A percentile compares a stretch with the other conserved stretches of the same genome.
Conservation (phyloP, 2,888 invertebrate genomes). For the Hymenopus coronatus region DNA sequence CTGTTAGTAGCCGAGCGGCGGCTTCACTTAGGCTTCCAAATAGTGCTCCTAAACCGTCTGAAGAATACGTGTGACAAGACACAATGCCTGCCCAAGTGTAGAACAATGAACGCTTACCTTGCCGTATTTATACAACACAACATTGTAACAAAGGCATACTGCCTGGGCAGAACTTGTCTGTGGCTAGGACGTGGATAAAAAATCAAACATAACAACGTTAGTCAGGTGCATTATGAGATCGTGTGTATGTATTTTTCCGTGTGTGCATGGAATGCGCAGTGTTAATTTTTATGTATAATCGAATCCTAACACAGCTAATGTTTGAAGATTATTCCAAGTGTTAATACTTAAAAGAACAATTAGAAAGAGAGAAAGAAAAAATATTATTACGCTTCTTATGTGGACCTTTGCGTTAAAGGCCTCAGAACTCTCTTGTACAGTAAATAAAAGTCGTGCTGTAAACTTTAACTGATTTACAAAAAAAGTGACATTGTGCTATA, state of each 20-base stretch:
- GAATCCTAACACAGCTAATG: neutral
- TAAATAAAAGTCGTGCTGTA: neutral
- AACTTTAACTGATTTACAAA: neutral
- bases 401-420: neutral
- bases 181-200: neutral
- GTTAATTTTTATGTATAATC: neutral
- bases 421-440: neutral
- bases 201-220: neutral
- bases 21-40: conserved; percentile 71
- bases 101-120: neutral
- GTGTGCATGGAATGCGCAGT: neutral
- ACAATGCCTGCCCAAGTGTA: neutral
- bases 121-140: neutral
- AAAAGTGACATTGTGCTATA: neutral
- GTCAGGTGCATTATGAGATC: neutral
- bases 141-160: neutral
- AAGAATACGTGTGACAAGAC: conserved; percentile 75
- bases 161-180: neutral
- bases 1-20: conserved; percentile 69
- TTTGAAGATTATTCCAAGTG: neutral
- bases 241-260: neutral
- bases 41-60: conserved; percentile 80
- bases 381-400: neutral
- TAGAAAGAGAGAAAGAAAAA: neutral
- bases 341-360: neutral